These are phyloP conservation scores for Pavo muticus DNA, from an alignment of 2,113 vertebrate genomes.

Conservation along the genomic window DNA sequence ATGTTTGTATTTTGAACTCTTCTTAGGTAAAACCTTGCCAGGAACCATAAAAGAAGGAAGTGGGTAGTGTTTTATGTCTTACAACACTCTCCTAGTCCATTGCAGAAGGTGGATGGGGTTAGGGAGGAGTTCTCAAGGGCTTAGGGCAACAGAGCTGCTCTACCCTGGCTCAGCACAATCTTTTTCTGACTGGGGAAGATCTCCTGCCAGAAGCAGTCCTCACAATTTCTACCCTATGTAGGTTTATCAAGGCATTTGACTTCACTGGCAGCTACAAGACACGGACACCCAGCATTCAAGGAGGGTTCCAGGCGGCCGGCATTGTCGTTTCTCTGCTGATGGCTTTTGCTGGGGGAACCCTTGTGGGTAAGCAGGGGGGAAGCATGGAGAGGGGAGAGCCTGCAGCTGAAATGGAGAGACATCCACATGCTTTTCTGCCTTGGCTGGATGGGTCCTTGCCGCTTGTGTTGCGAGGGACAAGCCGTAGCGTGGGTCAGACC, in stretches of 20 bases:
- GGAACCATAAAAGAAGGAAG: not conserved
- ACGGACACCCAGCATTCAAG: conserved; percentile 78
- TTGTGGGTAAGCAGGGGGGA: conserved; percentile 85
- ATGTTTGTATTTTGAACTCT: not conserved
- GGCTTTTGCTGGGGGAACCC: conserved; percentile 86
- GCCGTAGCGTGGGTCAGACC: not conserved
- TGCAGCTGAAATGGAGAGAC: not conserved
- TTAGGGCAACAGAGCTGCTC: not conserved
- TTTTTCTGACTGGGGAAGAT: not conserved
- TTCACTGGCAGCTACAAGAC: conserved; percentile 50
- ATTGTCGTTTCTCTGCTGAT: conserved; percentile 87
- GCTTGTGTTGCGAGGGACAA: accelerated
- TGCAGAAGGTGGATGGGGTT: not conserved
- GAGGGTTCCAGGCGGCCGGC: conserved; percentile 89
- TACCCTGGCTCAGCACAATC: not conserved
- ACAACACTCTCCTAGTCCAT: not conserved
- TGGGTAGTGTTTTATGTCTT: not conserved
- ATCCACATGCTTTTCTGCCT: accelerated
- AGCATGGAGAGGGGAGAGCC: not conserved
- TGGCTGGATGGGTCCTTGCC: accelerated
- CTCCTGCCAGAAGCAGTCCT: not conserved
- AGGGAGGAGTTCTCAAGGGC: not conserved
- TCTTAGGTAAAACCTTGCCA: not conserved
- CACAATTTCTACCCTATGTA: conserved; percentile 46
- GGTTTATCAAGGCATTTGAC: conserved; percentile 80